Percentiles rank a stretch among this genome's conserved stretches.
Evolutionary conservation across 2,888 invertebrate genomes (phyloP).

Genomic region (Zaprionus lineosus): DNA sequence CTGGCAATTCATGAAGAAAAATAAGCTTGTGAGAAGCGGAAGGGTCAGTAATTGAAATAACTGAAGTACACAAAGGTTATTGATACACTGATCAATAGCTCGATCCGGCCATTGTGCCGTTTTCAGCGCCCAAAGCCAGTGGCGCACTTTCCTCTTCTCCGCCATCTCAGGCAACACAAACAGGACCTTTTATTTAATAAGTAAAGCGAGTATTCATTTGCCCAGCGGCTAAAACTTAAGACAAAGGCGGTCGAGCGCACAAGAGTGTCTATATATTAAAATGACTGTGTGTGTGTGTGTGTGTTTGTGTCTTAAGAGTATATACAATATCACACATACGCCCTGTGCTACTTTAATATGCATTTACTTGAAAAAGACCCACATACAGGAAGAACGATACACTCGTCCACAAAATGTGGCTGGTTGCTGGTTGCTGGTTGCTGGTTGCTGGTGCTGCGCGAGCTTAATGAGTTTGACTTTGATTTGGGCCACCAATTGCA

Average conservation of each 20-base stretch:
- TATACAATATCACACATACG: conserved; percentile 63
- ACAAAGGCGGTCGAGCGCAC: conserved; percentile 44
- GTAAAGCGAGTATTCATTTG: conserved; percentile 56
- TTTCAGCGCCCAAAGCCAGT: too few relatives aligned
- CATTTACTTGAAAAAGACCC: conserved; percentile 47
- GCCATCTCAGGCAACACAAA: conserved; percentile 29
- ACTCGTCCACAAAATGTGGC: not conserved
- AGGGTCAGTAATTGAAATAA: too few relatives aligned
- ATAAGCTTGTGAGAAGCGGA: too few relatives aligned
- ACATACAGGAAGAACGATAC: not conserved
- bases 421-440: too few relatives aligned
- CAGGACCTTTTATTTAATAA: conserved; percentile 63
- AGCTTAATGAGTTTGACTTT: not conserved
- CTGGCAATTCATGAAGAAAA: not conserved
- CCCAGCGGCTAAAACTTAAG: conserved; percentile 49
- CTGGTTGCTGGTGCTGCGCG: conserved; percentile 1
- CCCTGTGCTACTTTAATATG: conserved; percentile 63
- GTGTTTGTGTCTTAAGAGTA: too few relatives aligned
- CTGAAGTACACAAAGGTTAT: too few relatives aligned
- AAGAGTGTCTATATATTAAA: conserved; percentile 28
- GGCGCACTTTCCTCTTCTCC: too few relatives aligned
- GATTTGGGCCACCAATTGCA: not conserved
- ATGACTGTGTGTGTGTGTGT: too few relatives aligned
- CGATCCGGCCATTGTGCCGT: too few relatives aligned
- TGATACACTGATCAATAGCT: too few relatives aligned